Conservation (phyloP, 2,888 invertebrate genomes). For the Cerceris ruficornis region DNA sequence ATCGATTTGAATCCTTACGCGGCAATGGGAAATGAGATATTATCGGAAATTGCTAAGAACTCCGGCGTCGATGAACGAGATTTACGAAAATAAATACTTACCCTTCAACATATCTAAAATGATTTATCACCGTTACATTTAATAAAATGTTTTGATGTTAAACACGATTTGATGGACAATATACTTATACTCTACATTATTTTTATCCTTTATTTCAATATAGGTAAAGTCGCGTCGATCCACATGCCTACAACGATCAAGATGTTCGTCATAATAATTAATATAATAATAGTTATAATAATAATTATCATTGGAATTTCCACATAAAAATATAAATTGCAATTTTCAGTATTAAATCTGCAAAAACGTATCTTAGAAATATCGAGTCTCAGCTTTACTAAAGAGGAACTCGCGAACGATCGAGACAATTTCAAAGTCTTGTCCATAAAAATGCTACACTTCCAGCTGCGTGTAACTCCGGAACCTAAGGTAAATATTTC, state of each 20-base stretch:
- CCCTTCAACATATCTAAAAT: neutral
- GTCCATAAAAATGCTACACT: constrained; percentile 50
- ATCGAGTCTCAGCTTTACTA: constrained; percentile 36
- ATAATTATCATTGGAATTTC: constrained; percentile 68
- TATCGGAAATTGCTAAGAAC: constrained; percentile 88
- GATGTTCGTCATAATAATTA: constrained; percentile 57
- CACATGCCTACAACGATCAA: constrained; percentile 43
- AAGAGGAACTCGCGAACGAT: constrained; percentile 49
- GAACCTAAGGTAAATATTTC: constrained; percentile 29
- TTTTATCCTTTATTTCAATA: constrained; percentile 54
- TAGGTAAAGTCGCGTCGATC: constrained; percentile 44
- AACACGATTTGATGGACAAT: constrained; percentile 3
- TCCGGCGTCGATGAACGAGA: constrained; percentile 50
- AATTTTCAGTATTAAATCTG: constrained; percentile 56
- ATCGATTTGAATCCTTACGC: constrained; percentile 96
- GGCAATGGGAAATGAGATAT: constrained; percentile 97
- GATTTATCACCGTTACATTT: neutral
- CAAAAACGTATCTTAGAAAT: constrained; percentile 26
- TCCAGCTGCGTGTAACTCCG: constrained; percentile 42
- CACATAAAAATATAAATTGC: constrained; percentile 74
- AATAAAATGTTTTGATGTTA: neutral
- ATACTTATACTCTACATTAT: constrained; percentile 8
- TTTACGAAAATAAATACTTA: neutral
- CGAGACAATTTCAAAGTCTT: constrained; percentile 46
- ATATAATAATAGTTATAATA: constrained; percentile 69